Conservation (phyloP, 1,140 invertebrate species). For the Conopomorpha cramerella region DNA sequence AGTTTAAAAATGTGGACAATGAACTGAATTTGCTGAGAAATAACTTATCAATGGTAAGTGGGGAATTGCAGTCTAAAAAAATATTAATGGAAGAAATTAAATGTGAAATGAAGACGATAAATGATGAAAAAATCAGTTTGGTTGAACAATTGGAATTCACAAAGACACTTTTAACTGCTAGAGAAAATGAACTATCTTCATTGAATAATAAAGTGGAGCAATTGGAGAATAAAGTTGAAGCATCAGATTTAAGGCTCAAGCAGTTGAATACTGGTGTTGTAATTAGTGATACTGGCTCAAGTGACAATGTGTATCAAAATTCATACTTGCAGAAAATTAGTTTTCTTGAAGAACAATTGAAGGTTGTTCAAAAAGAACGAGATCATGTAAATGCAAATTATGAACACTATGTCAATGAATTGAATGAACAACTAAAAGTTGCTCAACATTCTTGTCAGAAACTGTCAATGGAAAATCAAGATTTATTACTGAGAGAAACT, state of each 20-base stretch:
- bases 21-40: slow-evolving; percentile 19
- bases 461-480: slow-evolving; percentile 52
- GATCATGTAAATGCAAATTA: slow-evolving; percentile 74
- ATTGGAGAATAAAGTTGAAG: slow-evolving; percentile 32
- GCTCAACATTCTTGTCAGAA: slow-evolving; percentile 46
- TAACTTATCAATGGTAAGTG: slow-evolving; percentile 15
- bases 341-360: slow-evolving; percentile 51
- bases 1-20: slow-evolving; percentile 19
- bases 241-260: slow-evolving; percentile 28
- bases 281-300: slow-evolving; percentile 5
- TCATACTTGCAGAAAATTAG: slow-evolving; percentile 22
- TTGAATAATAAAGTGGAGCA: slow-evolving; percentile 22
- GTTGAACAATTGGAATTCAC: slow-evolving; percentile 41
- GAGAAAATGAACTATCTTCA: slow-evolving; percentile 32
- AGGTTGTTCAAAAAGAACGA: slow-evolving; percentile 61
- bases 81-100: slow-evolving; percentile 20
- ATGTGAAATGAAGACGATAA: slow-evolving; percentile 11
- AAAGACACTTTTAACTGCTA: slow-evolving; percentile 31
- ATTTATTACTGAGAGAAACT: slow-evolving; percentile 58
- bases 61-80: slow-evolving; percentile 21
- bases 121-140: slow-evolving; percentile 32
- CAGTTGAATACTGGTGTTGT: slow-evolving; percentile 28
- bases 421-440: slow-evolving; percentile 66
- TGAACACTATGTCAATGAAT: slow-evolving; percentile 75
- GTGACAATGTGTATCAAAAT: slow-evolving; percentile 12